phyloP scores from a whole-genome alignment of 2,888 invertebrate genomes.

The Microplitis manilae region DNA sequence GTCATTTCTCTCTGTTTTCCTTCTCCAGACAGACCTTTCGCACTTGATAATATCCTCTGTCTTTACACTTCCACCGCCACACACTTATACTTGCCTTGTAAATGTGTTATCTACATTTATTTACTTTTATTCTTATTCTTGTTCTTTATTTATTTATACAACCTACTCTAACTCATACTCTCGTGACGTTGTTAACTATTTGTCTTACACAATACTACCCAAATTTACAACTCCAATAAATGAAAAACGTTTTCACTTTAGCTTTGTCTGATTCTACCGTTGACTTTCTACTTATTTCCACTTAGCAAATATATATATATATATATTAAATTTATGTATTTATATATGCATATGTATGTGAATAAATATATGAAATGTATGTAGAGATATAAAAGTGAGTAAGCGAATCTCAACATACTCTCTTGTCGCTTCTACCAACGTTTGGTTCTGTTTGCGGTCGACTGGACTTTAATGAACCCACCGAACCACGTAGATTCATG shows the following conservation, averaged over 20 bases:
- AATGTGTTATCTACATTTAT: neutral
- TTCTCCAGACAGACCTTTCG: neutral
- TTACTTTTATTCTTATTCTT: neutral
- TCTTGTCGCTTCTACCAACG: constrained; percentile 37
- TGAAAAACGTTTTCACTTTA: neutral
- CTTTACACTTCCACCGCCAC: neutral
- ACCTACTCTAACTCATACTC: neutral
- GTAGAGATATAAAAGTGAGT: neutral
- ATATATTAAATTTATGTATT: neutral
- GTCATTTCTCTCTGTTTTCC: neutral
- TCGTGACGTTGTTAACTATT: neutral
- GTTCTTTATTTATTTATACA: neutral
- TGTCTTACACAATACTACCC: neutral
- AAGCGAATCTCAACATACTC: constrained; percentile 31
- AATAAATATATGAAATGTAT: neutral
- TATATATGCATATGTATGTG: neutral
- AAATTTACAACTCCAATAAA: neutral
- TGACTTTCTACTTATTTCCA: neutral
- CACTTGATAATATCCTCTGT: neutral
- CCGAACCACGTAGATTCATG: constrained; percentile 46
- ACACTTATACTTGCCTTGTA: neutral
- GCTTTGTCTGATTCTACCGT: neutral
- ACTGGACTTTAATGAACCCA: constrained; percentile 61
- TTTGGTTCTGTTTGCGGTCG: constrained; percentile 48
- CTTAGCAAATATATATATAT: neutral